A percentile compares a stretch with the other conserved stretches of the same genome.
Conservation (phyloP, 2,888 invertebrate species). For the Saturnia japonica region DNA sequence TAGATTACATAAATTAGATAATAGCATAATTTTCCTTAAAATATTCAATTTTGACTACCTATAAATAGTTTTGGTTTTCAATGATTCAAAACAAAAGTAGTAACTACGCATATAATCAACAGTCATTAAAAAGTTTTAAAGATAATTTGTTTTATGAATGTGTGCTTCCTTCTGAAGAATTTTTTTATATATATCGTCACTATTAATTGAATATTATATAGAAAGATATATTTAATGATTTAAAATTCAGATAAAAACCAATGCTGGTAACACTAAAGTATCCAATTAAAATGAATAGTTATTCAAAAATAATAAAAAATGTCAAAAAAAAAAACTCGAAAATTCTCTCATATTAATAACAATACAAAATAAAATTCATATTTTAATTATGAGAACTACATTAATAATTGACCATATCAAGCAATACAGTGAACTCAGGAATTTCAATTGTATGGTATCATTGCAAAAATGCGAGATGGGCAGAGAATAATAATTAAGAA, state of each 20-base stretch:
- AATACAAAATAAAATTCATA: neutral
- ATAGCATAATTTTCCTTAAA: too few relatives aligned
- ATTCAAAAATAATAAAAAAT: neutral
- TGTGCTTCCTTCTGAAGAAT: neutral
- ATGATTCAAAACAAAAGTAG: too few relatives aligned
- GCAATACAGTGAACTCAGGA: neutral
- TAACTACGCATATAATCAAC: too few relatives aligned
- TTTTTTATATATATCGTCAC: neutral
- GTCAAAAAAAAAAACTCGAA: neutral
- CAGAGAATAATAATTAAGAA: slow-evolving; percentile 2
- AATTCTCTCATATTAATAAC: neutral
- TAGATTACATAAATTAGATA: too few relatives aligned
- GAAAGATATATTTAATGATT: too few relatives aligned
- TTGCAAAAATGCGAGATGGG: neutral
- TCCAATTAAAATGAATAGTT: too few relatives aligned
- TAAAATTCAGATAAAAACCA: too few relatives aligned
- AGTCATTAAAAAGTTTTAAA: too few relatives aligned
- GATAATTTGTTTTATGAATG: neutral
- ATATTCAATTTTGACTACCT: too few relatives aligned
- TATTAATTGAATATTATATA: neutral
- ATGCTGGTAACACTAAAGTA: too few relatives aligned
- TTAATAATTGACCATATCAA: neutral
- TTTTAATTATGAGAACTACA: neutral
- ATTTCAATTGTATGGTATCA: slow-evolving; percentile 2
- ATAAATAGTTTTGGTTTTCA: too few relatives aligned